Evolutionary conservation across 2,888 invertebrate species (phyloP).

Genomic region (Pheosia gnoma): DNA sequence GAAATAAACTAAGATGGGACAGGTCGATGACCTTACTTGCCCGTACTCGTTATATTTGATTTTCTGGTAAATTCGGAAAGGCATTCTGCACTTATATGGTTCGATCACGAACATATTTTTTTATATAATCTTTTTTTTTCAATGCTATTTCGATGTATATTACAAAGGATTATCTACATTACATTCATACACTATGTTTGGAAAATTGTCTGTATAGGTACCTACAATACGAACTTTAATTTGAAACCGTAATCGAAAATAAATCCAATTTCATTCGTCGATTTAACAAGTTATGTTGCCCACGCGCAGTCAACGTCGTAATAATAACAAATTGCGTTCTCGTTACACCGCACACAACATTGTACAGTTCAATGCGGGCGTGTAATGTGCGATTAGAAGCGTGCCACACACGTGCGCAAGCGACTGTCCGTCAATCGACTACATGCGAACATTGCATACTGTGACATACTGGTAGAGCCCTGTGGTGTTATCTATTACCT

Average conservation of each 20-base stretch:
- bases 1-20: too few relatives aligned
- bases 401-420: neutral
- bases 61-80: too few relatives aligned
- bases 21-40: too few relatives aligned
- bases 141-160: too few relatives aligned
- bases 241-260: neutral
- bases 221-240: neutral
- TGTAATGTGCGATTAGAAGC: conserved; percentile 1
- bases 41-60: too few relatives aligned
- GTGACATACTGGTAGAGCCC: neutral
- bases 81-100: too few relatives aligned
- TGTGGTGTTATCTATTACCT: too few relatives aligned
- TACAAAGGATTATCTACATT: too few relatives aligned
- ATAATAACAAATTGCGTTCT: conserved; percentile 3
- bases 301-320: neutral
- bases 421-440: neutral
- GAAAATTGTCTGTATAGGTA: neutral
- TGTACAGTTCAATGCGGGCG: neutral
- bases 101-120: too few relatives aligned
- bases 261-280: neutral
- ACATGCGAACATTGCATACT: neutral
- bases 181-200: neutral
- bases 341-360: neutral
- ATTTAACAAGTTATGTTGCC: neutral
- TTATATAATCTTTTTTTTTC: too few relatives aligned